Evolutionary conservation across 2,113 vertebrate genomes (phyloP), one percentile per base, ranked within the genome.

Genomic region (Lasiurus borealis): DNA sequence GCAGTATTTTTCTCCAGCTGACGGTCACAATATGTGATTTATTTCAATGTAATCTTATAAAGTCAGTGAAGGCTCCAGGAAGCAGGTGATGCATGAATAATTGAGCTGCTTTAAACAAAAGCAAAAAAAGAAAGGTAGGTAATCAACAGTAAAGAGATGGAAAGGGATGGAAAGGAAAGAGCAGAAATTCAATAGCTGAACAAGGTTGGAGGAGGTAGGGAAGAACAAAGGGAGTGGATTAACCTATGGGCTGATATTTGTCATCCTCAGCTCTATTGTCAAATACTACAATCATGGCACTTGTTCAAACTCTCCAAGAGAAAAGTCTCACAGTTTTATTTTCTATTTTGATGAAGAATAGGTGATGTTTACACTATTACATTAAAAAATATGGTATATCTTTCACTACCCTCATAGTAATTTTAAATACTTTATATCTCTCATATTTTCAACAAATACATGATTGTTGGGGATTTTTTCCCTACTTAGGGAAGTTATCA

Each of bases 331-430:
- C 36, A 29, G 21, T 88, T 88, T 57, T n/a, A 59, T 85, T 90
- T 78, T 88, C 48, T 31, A 75, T 84, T 90, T 44, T 90, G 8
- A 71, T 81, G 21, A 93, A 91, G 10, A 94, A 73, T 12, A 40
- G 40, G n/a, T 69, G 19, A 46, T 14, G 21, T 78, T 91, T 77
- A n/a, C 6, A 57, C 25, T 78, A 48, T 54, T 62, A 66, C 13
- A 34, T 93, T 62, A 44, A 62, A 27, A 64, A 62, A 82, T 40
- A 62, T 82, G 34, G 44, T 44, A 18, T 82, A 29, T 9, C 36
- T 46, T 46, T 40, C 8, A 44, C 50, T 59, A 62, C 44, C 54
- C 14, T 62, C 54, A 40, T 36, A 44, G 13, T 40, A 81, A 62
- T 29, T 81, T 40, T 59, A 81, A 62, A 81, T 62, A 29, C 40